Evolutionary conservation across 2,888 invertebrate species (phyloP), one percentile per base, ranked within the genome.

Genomic region (Epinotia bilunana): DNA sequence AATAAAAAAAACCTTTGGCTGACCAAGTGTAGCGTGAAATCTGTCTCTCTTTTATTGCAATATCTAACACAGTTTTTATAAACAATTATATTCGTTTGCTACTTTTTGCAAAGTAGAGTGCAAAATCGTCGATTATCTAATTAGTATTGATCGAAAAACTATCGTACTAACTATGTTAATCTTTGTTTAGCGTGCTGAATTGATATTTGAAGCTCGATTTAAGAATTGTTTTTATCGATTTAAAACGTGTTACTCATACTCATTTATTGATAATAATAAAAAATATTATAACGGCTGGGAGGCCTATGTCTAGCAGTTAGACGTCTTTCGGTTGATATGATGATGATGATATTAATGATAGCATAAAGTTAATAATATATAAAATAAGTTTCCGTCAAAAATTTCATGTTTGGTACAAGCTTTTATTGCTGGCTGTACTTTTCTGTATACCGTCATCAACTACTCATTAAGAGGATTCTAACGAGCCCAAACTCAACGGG

Each of bases 11-110:
- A 43, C 28, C 23, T n/a, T n/a, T n/a, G n/a, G n/a, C 23, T 5
- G n/a, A 23, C 2, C n/a, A 28, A 60, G 1, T 23, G 46, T 60
- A n/a, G 69, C 69, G 69, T 69, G 60, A 69, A 69, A 69, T 69
- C 16, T 58, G 23, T 49, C 11, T 16, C 46, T n/a, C 6, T 69
- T 58, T 69, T n/a, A n/a, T 69, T 69, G 4, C n/a, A 4, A 68
- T 9, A 16, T 13, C 11, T 13, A 20, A 58, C 43, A 11, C 2
- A 23, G 13, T 57, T 68, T 68, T 68, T 68, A 5, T 20, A 11
- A 43, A 20, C 28, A 16, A 46, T 5, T n/a, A 5, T 1, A 69
- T 43, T 68, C 43, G 16, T 23, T 68, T 16, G 43, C 7, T 62
- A 7, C 3, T 20, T 7, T 20, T 18, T 13, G n/a, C 43, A 57